phyloP scores from a whole-genome alignment of 2,888 invertebrate species.

The Ormyrus nitidulus region DNA sequence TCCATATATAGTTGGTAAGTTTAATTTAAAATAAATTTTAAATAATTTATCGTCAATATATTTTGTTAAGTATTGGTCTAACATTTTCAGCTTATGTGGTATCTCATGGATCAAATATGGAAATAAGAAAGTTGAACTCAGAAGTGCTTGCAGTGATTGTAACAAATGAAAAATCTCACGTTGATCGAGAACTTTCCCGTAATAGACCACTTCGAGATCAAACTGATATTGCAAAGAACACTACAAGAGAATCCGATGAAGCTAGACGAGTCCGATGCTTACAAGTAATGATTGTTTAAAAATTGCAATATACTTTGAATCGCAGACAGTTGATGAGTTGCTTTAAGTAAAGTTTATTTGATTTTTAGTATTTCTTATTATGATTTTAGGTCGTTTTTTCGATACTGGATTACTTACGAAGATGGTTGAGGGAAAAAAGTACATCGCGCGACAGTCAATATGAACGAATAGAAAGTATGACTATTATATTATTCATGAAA shows the following conservation, averaged over 20 bases:
- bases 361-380: slow-evolving; percentile 4
- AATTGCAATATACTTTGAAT: too few relatives aligned
- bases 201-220: slow-evolving; percentile 67
- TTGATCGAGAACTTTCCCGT: slow-evolving; percentile 67
- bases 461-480: slow-evolving; percentile 63
- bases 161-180: slow-evolving; percentile 63
- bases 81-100: slow-evolving; percentile 71
- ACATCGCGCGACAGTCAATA: slow-evolving; percentile 63
- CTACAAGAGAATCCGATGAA: slow-evolving; percentile 70
- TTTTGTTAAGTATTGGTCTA: background rate
- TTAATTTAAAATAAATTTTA: slow-evolving; percentile 17
- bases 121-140: slow-evolving; percentile 76
- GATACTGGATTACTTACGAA: slow-evolving; percentile 85
- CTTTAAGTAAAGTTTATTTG: too few relatives aligned
- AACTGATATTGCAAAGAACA: slow-evolving; percentile 59
- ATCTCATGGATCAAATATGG: slow-evolving; percentile 73
- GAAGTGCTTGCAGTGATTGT: slow-evolving; percentile 79
- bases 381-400: slow-evolving; percentile 78
- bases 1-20: slow-evolving; percentile 81
- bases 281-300: slow-evolving; percentile 61
- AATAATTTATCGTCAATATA: background rate
- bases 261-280: slow-evolving; percentile 71
- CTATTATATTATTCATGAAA: slow-evolving; percentile 2
- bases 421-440: slow-evolving; percentile 80
- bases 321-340: too few relatives aligned